These are phyloP conservation scores for Agriopis aurantiaria DNA, from an alignment of 2,888 invertebrate genomes.

Conservation along the genomic window DNA sequence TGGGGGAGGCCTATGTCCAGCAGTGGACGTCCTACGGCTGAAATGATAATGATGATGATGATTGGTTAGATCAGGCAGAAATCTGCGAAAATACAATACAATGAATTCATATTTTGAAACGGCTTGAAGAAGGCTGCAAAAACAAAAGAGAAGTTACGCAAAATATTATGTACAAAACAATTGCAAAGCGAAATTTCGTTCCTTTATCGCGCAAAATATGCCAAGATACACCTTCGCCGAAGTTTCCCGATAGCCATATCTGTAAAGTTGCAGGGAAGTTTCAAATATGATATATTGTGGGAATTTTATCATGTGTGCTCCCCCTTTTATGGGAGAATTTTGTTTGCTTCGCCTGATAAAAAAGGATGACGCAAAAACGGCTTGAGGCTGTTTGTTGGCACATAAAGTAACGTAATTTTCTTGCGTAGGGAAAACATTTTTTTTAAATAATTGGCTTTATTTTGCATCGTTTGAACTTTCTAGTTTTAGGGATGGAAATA, in stretches of 20 bases:
- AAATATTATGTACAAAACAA: constrained; percentile 21
- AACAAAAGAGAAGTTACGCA: not conserved
- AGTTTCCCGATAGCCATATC: constrained; percentile 36
- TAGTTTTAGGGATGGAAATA: no score
- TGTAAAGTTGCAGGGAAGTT: constrained; percentile 35
- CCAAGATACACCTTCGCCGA: constrained; percentile 26
- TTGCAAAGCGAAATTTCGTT: constrained; percentile 24
- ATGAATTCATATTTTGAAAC: no score
- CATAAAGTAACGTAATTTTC: constrained; percentile 16
- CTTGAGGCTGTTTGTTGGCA: constrained; percentile 14
- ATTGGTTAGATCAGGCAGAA: no score
- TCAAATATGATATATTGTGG: constrained; percentile 39
- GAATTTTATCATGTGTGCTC: constrained; percentile 33
- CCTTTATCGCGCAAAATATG: constrained; percentile 25
- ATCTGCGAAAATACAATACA: no score
- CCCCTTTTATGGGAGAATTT: constrained; percentile 27
- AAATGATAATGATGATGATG: no score
- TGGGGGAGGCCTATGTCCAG: no score
- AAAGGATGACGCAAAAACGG: constrained; percentile 14
- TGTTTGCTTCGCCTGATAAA: constrained; percentile 30
- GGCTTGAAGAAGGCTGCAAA: no score
- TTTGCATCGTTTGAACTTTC: no score
- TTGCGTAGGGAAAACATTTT: not conserved
- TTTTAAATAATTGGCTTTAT: not conserved
- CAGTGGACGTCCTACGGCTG: no score